Percentiles rank a stretch among this genome's conserved stretches.
Evolutionary conservation across 2,113 vertebrate genomes (phyloP).

Genomic region (Sylvietta virens): DNA sequence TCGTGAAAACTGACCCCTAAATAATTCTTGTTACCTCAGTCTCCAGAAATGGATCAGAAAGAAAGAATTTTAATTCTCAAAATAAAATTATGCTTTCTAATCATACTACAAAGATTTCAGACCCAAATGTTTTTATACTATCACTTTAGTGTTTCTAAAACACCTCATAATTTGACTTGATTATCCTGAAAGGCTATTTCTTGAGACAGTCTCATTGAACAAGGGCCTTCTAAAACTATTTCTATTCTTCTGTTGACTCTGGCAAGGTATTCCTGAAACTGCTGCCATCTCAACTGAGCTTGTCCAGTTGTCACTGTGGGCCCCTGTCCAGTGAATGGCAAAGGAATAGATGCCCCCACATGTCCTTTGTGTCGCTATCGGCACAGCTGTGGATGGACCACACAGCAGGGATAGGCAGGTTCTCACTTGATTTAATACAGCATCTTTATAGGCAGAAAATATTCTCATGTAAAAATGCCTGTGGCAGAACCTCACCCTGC

Average conservation of each 20-base stretch:
- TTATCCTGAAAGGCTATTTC: background rate
- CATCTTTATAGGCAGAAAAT: background rate
- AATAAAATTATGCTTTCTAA: background rate
- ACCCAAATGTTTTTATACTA: background rate
- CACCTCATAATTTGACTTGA: background rate
- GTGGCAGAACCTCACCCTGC: background rate
- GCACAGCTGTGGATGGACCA: background rate
- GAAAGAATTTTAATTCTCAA: background rate
- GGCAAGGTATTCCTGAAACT: background rate
- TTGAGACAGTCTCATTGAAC: background rate
- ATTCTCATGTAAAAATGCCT: background rate
- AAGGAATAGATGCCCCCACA: background rate
- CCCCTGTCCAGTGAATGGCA: background rate
- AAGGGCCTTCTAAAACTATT: background rate
- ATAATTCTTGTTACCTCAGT: background rate
- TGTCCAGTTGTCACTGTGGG: background rate
- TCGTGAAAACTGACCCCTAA: background rate
- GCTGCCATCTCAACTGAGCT: background rate
- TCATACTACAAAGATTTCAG: background rate
- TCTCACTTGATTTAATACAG: constrained; percentile 1
- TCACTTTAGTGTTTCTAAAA: background rate
- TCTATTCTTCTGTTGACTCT: background rate
- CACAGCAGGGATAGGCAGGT: background rate
- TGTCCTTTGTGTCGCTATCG: background rate
- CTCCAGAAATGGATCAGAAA: background rate